phyloP scores from a whole-genome alignment of 2,888 invertebrate genomes.

The Netelia fuscicornis region DNA sequence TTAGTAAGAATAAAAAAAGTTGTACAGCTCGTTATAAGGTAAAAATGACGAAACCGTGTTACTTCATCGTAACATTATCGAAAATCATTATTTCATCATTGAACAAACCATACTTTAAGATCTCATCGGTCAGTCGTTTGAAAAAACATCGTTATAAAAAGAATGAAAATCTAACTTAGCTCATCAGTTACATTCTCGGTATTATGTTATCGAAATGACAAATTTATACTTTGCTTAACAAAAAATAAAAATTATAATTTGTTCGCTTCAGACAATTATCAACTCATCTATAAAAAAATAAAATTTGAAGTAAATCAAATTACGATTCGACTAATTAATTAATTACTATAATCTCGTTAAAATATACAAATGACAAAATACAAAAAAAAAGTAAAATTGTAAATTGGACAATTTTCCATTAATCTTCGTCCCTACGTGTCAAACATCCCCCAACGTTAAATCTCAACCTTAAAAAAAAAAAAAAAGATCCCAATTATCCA shows the following conservation, averaged over 20 bases:
- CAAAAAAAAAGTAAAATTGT: neutral
- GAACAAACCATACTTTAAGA: too few relatives aligned
- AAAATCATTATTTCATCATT: too few relatives aligned
- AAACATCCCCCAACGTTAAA: neutral
- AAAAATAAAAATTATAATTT: too few relatives aligned
- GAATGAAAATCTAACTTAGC: too few relatives aligned
- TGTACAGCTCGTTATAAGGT: neutral
- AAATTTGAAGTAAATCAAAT: neutral
- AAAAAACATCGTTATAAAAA: too few relatives aligned
- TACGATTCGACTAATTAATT: constrained; percentile 6
- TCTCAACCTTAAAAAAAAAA: neutral
- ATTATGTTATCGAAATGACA: too few relatives aligned
- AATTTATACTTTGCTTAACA: too few relatives aligned
- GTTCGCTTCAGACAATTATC: too few relatives aligned
- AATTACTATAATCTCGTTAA: constrained; percentile 20
- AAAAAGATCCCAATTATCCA: constrained; percentile 12
- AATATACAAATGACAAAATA: constrained; percentile 7
- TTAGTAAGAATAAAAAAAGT: neutral
- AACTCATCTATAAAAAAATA: too few relatives aligned
- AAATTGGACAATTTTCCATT: neutral
- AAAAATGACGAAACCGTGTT: neutral
- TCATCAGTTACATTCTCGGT: too few relatives aligned
- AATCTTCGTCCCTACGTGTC: neutral
- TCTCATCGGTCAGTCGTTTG: too few relatives aligned
- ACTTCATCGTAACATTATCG: too few relatives aligned